Percentiles rank a stretch among this genome's conserved stretches.
Conservation (phyloP, 1,140 invertebrate species). For the Coelopa frigida region DNA sequence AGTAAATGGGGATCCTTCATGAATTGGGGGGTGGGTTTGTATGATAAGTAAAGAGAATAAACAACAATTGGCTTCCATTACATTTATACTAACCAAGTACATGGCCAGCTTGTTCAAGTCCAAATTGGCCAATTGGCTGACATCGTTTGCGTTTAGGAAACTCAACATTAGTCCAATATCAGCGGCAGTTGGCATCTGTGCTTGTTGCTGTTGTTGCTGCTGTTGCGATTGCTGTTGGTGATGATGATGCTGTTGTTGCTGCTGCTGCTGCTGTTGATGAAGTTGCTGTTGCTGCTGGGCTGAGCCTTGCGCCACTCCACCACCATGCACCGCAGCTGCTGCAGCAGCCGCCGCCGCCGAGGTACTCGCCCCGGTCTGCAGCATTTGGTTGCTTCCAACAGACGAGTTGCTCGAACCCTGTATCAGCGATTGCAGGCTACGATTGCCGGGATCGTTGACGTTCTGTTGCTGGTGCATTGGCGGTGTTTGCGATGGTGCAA, state of each 20-base stretch:
- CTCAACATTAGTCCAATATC: slow-evolving; percentile 43
- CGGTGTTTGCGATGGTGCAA: slow-evolving; percentile 1
- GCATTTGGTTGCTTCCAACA: slow-evolving; percentile 13
- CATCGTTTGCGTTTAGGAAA: slow-evolving; percentile 47
- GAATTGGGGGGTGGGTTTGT: no score
- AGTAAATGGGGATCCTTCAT: no score
- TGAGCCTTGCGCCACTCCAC: slow-evolving; percentile 17
- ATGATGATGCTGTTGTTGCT: slow-evolving; percentile 19
- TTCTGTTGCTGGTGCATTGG: background rate
- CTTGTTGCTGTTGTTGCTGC: slow-evolving; percentile 16
- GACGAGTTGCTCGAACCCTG: slow-evolving; percentile 9
- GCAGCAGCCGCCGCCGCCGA: slow-evolving; percentile 27
- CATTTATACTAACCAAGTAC: slow-evolving; percentile 61
- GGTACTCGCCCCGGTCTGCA: slow-evolving; percentile 28
- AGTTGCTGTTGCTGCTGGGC: slow-evolving; percentile 15
- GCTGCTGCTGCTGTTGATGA: slow-evolving; percentile 14
- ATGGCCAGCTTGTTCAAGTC: slow-evolving; percentile 66
- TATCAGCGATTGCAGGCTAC: slow-evolving; percentile 15
- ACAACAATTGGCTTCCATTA: slow-evolving; percentile 21
- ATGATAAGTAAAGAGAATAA: background rate
- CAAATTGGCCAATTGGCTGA: slow-evolving; percentile 50
- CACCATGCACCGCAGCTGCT: slow-evolving; percentile 19
- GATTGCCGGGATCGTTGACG: slow-evolving; percentile 12
- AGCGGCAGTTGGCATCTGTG: slow-evolving; percentile 41
- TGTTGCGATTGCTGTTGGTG: slow-evolving; percentile 23